A percentile compares a stretch with the other conserved stretches of the same genome.
Evolutionary conservation across 2,797 vertebrate species (phyloP).

Genomic region (Hybognathus amarus): DNA sequence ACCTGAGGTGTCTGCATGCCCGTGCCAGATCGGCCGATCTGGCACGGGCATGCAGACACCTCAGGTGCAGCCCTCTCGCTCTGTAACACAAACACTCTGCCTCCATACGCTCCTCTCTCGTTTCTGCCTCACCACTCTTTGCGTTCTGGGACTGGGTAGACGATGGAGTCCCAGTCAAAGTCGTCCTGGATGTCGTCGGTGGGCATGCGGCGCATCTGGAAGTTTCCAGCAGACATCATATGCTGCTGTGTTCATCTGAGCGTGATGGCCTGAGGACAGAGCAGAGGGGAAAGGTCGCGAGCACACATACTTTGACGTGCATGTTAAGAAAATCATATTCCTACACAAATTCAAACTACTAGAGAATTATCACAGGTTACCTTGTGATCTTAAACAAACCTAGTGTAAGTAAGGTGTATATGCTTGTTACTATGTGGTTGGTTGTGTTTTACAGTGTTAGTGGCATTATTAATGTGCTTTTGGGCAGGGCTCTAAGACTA

Average conservation of each 20-base stretch:
- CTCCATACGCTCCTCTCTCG: constrained; percentile 62
- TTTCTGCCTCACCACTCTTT: constrained; percentile 60
- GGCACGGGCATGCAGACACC: constrained; percentile 67
- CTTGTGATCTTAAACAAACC: not conserved
- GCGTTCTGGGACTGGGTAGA: constrained; percentile 72
- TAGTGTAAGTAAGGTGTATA: not conserved
- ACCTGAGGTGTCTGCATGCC: constrained; percentile 66
- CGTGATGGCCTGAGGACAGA: constrained; percentile 81
- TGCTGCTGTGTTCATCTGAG: constrained; percentile 92
- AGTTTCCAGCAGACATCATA: constrained; percentile 89
- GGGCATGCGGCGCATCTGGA: constrained; percentile 90
- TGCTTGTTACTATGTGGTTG: not conserved
- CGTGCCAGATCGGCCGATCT: constrained; percentile 63
- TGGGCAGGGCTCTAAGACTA: too few relatives aligned
- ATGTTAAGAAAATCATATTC: not conserved
- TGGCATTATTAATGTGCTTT: not conserved
- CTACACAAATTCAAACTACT: not conserved
- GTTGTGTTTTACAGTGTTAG: not conserved
- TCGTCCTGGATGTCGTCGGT: constrained; percentile 93
- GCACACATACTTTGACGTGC: not conserved
- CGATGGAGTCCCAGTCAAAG: constrained; percentile 95
- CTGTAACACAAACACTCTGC: constrained; percentile 64
- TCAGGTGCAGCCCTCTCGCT: constrained; percentile 54
- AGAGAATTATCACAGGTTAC: not conserved
- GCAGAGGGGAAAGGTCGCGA: constrained; percentile 1